These are phyloP conservation scores for Macrotus californicus DNA, from an alignment of 2,113 vertebrate genomes.

Conservation along the genomic window DNA sequence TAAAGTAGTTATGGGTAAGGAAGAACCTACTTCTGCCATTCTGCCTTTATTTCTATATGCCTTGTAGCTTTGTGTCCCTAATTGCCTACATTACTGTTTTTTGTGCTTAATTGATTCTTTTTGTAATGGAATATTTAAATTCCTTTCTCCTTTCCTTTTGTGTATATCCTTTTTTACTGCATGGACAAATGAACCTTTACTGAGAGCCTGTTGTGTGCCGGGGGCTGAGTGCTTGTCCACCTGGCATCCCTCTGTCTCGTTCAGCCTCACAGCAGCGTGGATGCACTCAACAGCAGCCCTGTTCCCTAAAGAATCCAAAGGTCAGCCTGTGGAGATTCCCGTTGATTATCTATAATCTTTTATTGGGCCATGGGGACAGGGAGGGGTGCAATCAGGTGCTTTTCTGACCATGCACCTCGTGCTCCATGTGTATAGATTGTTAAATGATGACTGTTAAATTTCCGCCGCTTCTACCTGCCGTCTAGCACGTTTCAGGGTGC, in stretches of 20 bases:
- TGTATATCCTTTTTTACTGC: not conserved
- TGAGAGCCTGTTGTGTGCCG: not conserved
- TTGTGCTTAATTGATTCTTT: not conserved
- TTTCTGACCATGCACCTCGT: not conserved
- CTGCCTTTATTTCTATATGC: not conserved
- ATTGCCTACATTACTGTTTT: not conserved
- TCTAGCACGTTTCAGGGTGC: not conserved
- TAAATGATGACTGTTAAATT: not conserved
- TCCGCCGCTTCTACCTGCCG: not conserved
- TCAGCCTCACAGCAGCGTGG: not conserved
- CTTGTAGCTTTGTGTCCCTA: not conserved
- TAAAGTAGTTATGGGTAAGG: not conserved
- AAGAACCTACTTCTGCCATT: not conserved
- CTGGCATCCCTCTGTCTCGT: not conserved
- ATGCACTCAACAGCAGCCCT: not conserved
- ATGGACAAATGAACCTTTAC: not conserved
- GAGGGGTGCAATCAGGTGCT: not conserved
- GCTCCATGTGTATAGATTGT: not conserved
- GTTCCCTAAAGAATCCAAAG: not conserved
- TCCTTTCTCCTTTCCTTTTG: not conserved
- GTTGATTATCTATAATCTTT: not conserved
- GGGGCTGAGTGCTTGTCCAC: not conserved
- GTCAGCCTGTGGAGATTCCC: not conserved
- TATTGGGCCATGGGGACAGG: not conserved
- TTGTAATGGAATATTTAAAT: conserved; percentile 2